phyloP scores from a whole-genome alignment of 2,888 invertebrate species.

The Lymantria dispar region DNA sequence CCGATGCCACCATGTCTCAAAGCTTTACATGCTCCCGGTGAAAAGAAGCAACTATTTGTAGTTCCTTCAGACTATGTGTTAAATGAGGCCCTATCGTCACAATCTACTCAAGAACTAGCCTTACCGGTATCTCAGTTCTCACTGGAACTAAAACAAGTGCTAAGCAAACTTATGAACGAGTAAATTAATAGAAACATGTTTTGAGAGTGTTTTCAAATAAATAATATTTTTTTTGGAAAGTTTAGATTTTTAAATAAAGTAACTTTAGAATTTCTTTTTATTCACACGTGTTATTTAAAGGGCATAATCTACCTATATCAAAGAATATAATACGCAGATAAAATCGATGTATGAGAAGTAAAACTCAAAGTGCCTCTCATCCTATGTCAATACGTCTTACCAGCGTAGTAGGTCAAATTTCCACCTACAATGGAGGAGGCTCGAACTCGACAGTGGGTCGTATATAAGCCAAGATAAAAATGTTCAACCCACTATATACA shows the following conservation, averaged over 20 bases:
- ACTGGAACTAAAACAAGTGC: slow-evolving; percentile 65
- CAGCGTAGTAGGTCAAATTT: no score
- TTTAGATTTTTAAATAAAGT: neutral
- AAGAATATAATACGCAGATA: no score
- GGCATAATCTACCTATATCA: no score
- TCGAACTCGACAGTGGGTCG: no score
- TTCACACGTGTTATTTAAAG: no score
- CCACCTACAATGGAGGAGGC: no score
- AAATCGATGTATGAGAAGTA: no score
- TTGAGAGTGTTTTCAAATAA: neutral
- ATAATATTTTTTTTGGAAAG: neutral
- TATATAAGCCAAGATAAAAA: no score
- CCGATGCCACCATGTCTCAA: slow-evolving; percentile 63
- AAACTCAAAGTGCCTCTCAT: no score
- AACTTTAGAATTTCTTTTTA: neutral
- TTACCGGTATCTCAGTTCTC: slow-evolving; percentile 68
- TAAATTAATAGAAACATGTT: neutral
- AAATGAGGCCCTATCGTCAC: slow-evolving; percentile 35
- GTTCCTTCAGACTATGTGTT: slow-evolving; percentile 68
- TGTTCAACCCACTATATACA: no score
- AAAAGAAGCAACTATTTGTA: slow-evolving; percentile 60
- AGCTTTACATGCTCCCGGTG: slow-evolving; percentile 36
- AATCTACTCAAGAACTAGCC: slow-evolving; percentile 53
- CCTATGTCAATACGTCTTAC: no score
- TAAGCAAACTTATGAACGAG: slow-evolving; percentile 50